Evolutionary conservation across 2,888 invertebrate genomes (phyloP), one percentile per base, ranked within the genome.

Genomic region (Microdon myrmicae): DNA sequence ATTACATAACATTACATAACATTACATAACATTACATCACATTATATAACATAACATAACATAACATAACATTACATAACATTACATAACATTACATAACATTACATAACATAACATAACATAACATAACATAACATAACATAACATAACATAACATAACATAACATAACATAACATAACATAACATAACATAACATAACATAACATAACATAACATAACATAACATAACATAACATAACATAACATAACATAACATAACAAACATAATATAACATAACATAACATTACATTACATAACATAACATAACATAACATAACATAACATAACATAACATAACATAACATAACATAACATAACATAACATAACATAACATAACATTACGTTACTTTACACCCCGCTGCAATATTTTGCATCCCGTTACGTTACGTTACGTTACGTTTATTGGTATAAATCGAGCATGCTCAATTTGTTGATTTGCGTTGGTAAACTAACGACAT

Each of bases 331-430:
- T 38, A 38, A 25, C 39, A 38, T 38, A 38, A 38, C 39, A 38
- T 38, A 35, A 35, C 39, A 38, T 38, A 38, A 38, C 39, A 38
- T 38, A 38, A 38, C 39, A 38, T 38, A 38, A 38, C 23, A 38
- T 26, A 38, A 38, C 39, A 38, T 38, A 38, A 25, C 39, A 38
- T 38, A 29, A 38, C 22, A 38, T 38, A 38, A 38, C 39, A 38
- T 38, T 3, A 38, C 23, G 23, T 38, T 22, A 38, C 39, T 22
- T 38, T 22, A 38, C 39, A 38, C 23, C 19, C 19, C 39, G 23
- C 23, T 22, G 23, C 39, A 38, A 22, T 19, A 38, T 23, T 22
- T 23, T 22, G 23, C 39, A 38, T 38, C 19, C 19, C 39, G 23
- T 38, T 22, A 38, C 39, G 23, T 38, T 22, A 38, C 39, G 23